A percentile compares a stretch with the other conserved stretches of the same genome.
These are phyloP conservation scores for Platycheirus albimanus DNA, from an alignment of 2,888 invertebrate genomes.

Conservation along the genomic window DNA sequence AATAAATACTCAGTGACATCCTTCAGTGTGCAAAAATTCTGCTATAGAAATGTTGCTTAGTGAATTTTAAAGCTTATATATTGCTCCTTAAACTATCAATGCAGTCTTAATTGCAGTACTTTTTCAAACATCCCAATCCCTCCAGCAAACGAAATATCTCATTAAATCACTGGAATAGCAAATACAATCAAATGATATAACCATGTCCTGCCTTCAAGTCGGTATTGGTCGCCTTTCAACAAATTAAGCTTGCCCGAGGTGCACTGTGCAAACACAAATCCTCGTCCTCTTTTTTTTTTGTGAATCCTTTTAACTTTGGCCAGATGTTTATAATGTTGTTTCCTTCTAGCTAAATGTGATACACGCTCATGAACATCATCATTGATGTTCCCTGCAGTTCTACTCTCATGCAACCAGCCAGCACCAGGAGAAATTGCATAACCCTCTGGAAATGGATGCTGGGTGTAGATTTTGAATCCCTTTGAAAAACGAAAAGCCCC, in stretches of 20 bases:
- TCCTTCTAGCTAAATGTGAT: constrained; percentile 9
- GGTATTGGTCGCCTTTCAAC: constrained; percentile 3
- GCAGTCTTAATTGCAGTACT: background rate
- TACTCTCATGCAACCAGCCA: constrained; percentile 7
- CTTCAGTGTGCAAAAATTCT: too few relatives aligned
- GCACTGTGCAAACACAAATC: background rate
- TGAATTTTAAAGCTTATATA: too few relatives aligned
- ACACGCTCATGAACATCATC: constrained; percentile 2
- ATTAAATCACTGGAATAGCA: background rate
- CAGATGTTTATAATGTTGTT: constrained; percentile 10
- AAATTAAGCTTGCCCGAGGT: background rate
- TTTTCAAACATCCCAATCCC: background rate
- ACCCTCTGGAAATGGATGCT: too few relatives aligned
- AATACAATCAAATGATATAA: background rate
- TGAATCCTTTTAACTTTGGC: background rate
- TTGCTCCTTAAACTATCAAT: background rate
- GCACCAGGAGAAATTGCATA: constrained; percentile 10
- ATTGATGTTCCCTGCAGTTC: background rate
- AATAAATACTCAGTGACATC: too few relatives aligned
- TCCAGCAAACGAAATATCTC: background rate
- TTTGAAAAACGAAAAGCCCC: background rate
- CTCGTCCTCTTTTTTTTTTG: background rate
- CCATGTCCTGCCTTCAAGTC: background rate
- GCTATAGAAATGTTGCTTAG: too few relatives aligned
- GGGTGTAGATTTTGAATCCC: background rate